phyloP scores from a whole-genome alignment of 2,888 invertebrate genomes.

The Hydrotaea cyrtoneurina region DNA sequence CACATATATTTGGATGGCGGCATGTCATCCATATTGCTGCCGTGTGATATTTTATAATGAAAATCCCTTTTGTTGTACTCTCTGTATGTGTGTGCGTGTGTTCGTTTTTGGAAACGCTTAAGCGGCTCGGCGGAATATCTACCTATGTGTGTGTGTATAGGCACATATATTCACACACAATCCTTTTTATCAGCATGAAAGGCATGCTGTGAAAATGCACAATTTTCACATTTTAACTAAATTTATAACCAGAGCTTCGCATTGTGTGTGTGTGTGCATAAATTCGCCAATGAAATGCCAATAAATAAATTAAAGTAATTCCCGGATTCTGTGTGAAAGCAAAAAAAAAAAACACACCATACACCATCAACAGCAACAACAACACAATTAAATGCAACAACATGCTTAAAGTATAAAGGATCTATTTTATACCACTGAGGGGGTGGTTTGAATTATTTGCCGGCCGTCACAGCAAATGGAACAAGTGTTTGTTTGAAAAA shows the following conservation, averaged over 20 bases:
- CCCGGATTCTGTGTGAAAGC: constrained; percentile 55
- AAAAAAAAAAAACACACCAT: constrained; percentile 35
- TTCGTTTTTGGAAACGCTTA: constrained; percentile 63
- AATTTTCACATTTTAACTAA: constrained; percentile 79
- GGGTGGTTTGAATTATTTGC: not conserved
- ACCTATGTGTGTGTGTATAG: not conserved
- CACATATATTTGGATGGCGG: constrained; percentile 53
- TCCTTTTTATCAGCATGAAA: constrained; percentile 57
- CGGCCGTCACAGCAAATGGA: not conserved
- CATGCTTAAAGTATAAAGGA: constrained; percentile 27
- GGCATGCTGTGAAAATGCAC: constrained; percentile 74
- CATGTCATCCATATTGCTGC: constrained; percentile 67
- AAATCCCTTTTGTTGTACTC: constrained; percentile 74
- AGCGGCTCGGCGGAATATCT: constrained; percentile 9
- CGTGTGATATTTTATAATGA: constrained; percentile 78
- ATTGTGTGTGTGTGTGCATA: constrained; percentile 70
- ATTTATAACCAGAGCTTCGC: constrained; percentile 77
- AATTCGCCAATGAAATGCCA: constrained; percentile 79
- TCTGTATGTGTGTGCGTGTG: constrained; percentile 26
- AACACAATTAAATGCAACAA: constrained; percentile 18
- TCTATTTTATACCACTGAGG: not conserved
- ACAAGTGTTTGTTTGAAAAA: not conserved
- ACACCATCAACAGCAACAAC: constrained; percentile 10
- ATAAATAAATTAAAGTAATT: constrained; percentile 81
- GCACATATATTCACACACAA: not conserved